Evolutionary conservation across 2,797 vertebrate species (phyloP), one percentile per base, ranked within the genome.

Genomic region (Pterois miles): DNA sequence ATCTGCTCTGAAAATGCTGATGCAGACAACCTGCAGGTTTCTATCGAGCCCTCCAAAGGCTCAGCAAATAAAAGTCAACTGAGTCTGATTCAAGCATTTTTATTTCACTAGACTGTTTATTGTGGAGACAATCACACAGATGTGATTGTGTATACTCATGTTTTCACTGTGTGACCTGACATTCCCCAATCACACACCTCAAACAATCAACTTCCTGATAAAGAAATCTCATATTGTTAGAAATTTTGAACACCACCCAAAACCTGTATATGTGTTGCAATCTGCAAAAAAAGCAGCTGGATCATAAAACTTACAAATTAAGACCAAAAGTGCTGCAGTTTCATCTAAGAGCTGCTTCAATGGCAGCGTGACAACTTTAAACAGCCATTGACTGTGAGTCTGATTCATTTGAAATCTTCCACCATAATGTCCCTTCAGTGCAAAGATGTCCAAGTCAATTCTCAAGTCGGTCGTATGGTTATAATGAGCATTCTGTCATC

Each of bases 11-110:
- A 60, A 60, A 73, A 65, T 43, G 56, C 65, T 65, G 74, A 68
- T 27, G 12, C 27, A 63, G 74, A 54, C 25, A 43, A 50, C 20
- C 38, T 74, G 59, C 34, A 29, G 25, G 29, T 48, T 53, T 56
- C 25, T 33, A 62, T 34, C 3, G 1, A 56, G 23, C 68, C 71
- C 20, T 33, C 29, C 48, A 50, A 14, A 66, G 34, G 16, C 53
- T 52, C 8, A 3, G 8, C 13, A 62, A 56, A 67, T 40, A 14
- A 64, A 64, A 69, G 69, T 40, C 10, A 58, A 54, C 48, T 68
- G 9, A 58, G 18, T 67, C 27, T 18, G 36, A 60, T 70, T 78
- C 6, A 57, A 71, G 48, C 43, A 50, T 10, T 69, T 73, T 52
- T 20, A 20, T 62, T 52, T 52, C 38, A 67, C 38, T 52, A 52